Conservation (phyloP, 2,797 vertebrate genomes). For the Odontamblyopus lacepedii region DNA sequence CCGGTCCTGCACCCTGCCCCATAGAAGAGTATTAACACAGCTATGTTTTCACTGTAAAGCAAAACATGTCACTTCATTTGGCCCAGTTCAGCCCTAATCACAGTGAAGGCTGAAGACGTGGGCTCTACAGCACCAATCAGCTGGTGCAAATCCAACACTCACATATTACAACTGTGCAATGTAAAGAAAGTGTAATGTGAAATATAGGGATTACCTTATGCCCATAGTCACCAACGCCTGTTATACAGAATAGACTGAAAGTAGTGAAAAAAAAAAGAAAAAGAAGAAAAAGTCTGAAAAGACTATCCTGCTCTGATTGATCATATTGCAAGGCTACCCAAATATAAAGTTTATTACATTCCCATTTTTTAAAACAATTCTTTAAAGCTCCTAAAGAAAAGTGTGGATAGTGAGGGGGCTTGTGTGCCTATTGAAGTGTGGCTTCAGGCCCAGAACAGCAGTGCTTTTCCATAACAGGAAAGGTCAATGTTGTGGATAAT, state of each 20-base stretch:
- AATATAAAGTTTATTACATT: conserved; percentile 59
- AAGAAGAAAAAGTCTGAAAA: not conserved
- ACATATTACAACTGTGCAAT: conserved; percentile 21
- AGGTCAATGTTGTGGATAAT: conserved; percentile 62
- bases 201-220: not conserved
- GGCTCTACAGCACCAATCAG: conserved; percentile 9
- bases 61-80: conserved; percentile 74
- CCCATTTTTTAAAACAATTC: conserved; percentile 60
- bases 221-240: not conserved
- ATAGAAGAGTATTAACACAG: conserved; percentile 51
- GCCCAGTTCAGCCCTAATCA: conserved; percentile 52
- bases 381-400: conserved; percentile 58
- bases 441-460: conserved; percentile 55
- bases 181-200: conserved; percentile 14
- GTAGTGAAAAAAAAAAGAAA: not conserved
- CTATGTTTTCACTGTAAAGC: conserved; percentile 72
- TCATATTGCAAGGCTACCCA: conserved; percentile 31
- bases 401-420: conserved; percentile 49
- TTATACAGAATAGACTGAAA: not conserved
- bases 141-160: conserved; percentile 40
- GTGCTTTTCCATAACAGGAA: conserved; percentile 76
- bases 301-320: not conserved
- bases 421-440: conserved; percentile 60
- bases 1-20: conserved; percentile 17
- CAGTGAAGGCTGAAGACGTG: conserved; percentile 37